phyloP scores from a whole-genome alignment of 2,113 vertebrate species.

The Erythrocercus mccallii region DNA sequence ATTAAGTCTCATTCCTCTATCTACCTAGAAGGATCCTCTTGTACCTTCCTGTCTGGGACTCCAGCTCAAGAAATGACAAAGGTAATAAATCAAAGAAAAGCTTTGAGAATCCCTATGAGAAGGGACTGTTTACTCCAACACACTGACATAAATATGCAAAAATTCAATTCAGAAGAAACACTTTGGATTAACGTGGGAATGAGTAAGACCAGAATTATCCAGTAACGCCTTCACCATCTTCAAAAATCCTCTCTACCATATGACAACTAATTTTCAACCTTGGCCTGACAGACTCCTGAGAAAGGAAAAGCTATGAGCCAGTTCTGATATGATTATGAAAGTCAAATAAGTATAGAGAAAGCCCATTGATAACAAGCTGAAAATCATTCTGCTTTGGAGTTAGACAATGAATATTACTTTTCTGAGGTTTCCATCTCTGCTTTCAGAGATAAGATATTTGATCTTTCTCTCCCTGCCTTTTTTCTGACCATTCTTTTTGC shows the following conservation, averaged over 20 bases:
- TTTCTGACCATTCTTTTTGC: neutral
- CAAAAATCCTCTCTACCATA: neutral
- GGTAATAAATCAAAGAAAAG: neutral
- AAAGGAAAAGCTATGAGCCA: neutral
- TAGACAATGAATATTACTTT: neutral
- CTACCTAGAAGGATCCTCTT: neutral
- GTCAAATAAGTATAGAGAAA: neutral
- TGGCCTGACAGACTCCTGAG: neutral
- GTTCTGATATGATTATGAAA: neutral
- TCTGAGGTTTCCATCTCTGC: neutral
- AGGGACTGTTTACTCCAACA: neutral
- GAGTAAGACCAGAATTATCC: neutral
- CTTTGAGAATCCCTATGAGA: neutral
- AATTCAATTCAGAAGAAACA: neutral
- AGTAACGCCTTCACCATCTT: neutral
- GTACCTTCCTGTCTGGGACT: neutral
- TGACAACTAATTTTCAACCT: neutral
- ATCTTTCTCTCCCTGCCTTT: neutral
- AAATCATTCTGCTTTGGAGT: neutral
- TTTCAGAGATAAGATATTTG: neutral
- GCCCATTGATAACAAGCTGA: neutral
- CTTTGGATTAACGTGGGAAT: neutral
- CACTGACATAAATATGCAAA: neutral
- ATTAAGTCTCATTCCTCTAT: neutral
- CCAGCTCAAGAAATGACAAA: neutral